Conservation (phyloP, 1,140 invertebrate species). For the Papilio aristodemus region DNA sequence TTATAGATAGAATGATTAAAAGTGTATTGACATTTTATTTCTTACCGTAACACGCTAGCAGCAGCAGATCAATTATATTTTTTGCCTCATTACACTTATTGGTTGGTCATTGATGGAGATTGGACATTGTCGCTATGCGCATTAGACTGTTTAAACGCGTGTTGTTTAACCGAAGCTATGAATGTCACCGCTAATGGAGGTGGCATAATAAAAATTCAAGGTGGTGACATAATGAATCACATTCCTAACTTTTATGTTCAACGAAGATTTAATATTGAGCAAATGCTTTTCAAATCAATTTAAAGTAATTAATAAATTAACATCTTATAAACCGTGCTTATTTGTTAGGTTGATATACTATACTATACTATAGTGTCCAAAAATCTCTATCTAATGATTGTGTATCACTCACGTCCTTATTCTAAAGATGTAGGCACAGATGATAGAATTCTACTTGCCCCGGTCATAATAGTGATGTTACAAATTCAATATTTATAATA, state of each 20-base stretch:
- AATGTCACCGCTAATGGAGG: slow-evolving; percentile 1
- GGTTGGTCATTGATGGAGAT: slow-evolving; percentile 20
- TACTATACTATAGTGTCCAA: too few species aligned
- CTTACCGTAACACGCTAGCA: slow-evolving; percentile 12
- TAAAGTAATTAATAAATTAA: too few species aligned
- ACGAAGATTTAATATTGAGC: too few species aligned
- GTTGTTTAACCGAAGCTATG: background rate
- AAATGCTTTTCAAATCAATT: too few species aligned
- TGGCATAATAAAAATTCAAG: background rate
- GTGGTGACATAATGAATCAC: background rate
- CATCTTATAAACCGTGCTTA: too few species aligned
- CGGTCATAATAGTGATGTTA: too few species aligned
- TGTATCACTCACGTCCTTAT: too few species aligned
- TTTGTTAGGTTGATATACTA: too few species aligned
- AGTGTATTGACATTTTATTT: slow-evolving; percentile 20
- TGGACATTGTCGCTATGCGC: slow-evolving; percentile 14
- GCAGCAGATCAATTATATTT: background rate
- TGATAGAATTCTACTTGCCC: too few species aligned
- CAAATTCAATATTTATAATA: too few species aligned
- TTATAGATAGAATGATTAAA: slow-evolving; percentile 9
- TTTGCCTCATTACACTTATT: slow-evolving; percentile 8
- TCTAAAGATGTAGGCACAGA: too few species aligned
- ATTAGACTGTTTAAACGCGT: slow-evolving; percentile 3
- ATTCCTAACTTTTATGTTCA: background rate
- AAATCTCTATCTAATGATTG: too few species aligned